Evolutionary conservation across 2,888 invertebrate genomes (phyloP), one percentile per base, ranked within the genome.

Genomic region (Spisula solida): DNA sequence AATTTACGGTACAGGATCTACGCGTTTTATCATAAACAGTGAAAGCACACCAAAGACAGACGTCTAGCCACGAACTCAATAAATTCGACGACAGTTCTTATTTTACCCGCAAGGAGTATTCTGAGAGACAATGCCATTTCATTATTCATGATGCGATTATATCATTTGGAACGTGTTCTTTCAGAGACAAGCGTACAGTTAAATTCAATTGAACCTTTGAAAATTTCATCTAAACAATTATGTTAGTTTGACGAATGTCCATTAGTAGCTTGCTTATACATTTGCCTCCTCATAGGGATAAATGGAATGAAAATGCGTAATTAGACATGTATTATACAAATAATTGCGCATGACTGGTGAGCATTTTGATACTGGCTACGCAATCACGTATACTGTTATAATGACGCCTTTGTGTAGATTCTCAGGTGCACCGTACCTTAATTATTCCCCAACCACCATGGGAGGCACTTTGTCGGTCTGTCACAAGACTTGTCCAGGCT

Each of bases 121-220:
- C 75, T 34, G n/a, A 6, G 31, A 75, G 75, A 75, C 75, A 34
- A 75, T 75, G 31, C 31, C 25, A 75, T 75, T 75, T 18, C 34
- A 75, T 75, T 75, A 75, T 31, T 75, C 34, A 34, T 75, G 75
- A 18, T 75, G 18, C 18, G 25, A 75, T 75, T 75, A 34, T 34
- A 75, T 75, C 75, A 75, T 75, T 75, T 31, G 34, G 20, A 16
- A 31, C 12, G 31, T 34, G 34, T 75, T 34, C 18, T 31, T 12
- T 75, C 1, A 31, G 34, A 25, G 34, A 75, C 34, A 75, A 25
- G 34, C 18, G 31, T 31, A 34, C 60, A 66, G 60, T 66, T 25
- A 25, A n/a, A 66, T 66, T 25, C 25, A 66, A 66, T 66, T 25
- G 25, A 25, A 66, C 60, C 4, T 66, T 25, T 66, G 25, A n/a